Percentiles rank a stretch among this genome's conserved stretches.
Evolutionary conservation across 2,113 vertebrate species (phyloP).

Genomic region (Alethe diademata): DNA sequence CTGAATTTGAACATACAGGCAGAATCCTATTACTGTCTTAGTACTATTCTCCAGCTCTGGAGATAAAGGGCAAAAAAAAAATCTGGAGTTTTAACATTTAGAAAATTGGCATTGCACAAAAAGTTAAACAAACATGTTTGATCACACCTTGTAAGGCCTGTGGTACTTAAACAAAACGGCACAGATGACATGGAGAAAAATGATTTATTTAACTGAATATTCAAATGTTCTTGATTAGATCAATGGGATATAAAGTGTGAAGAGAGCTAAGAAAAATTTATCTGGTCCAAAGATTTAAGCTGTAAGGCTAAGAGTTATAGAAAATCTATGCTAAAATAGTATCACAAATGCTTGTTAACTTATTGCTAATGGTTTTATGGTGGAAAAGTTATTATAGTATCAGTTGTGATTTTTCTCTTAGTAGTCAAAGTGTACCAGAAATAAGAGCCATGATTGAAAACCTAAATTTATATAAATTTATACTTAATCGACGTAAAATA

Average conservation of each 20-base stretch:
- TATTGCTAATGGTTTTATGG: neutral
- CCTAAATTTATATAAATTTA: neutral
- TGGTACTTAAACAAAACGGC: neutral
- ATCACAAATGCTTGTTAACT: neutral
- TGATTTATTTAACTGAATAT: neutral
- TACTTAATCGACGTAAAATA: neutral
- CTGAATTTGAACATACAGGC: neutral
- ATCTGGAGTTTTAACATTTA: neutral
- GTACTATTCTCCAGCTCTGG: neutral
- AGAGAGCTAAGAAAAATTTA: neutral
- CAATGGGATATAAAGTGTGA: neutral
- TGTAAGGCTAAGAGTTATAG: neutral
- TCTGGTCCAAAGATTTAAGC: neutral
- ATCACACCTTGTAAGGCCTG: neutral
- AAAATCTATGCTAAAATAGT: neutral
- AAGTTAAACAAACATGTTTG: neutral
- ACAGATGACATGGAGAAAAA: neutral
- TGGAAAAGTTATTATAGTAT: neutral
- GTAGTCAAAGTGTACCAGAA: neutral
- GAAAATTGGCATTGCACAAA: neutral
- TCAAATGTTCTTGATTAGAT: neutral
- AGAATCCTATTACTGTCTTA: neutral
- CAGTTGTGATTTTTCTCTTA: neutral
- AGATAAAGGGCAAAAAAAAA: neutral
- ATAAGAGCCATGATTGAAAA: neutral